Base-by-base conservation (phyloP, 2,888 invertebrate species). In the Choreutis nemorana region DNA sequence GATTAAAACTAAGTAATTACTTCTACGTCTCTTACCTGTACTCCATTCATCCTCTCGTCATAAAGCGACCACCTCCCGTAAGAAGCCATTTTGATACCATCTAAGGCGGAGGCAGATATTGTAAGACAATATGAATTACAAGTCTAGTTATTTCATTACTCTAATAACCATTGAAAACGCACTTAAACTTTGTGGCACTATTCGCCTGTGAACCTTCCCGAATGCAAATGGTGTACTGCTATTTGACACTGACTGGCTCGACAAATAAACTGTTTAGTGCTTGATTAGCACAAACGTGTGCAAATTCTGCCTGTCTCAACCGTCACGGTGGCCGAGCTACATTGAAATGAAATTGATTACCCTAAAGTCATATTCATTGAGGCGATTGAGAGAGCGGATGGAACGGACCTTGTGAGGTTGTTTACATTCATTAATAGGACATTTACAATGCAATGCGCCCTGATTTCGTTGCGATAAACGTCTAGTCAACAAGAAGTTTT, bases 261-360 rank as follows among this genome's bases (percentile, higher is more conserved):
- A 51, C 59, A 59, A 62, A 63, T 51, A 60, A 50, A 56, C 59
- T 64, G 56, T 75, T 73, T 75, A 75, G 68, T 62, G 67, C 65
- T 70, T 73, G 61, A 73, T 78, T 75, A 78, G 71, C 72, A 59
- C 60, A 60, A 24, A 66, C 68, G 64, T 71, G 62, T 60, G 72
- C 72, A 65, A 72, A 73, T 60, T 64, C 48, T 58, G 47, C 39
- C 45, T 52, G 50, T 37, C 25, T 34, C 43, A 40, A 43, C 46
- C 40, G 40, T 30, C 27, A 38, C 26, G 15, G n/a, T 14, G 4
- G 14, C 10, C 9, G 37, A 42, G 45, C 40, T 46, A 59, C 53
- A 73, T 75, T 73, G 64, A 61, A 73, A 75, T 73, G 64, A 61
- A 64, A 66, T 64, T 72, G 71, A 77, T 77, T 71, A 65, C 38